phyloP scores from a whole-genome alignment of 2,113 vertebrate species.

The Riparia riparia region DNA sequence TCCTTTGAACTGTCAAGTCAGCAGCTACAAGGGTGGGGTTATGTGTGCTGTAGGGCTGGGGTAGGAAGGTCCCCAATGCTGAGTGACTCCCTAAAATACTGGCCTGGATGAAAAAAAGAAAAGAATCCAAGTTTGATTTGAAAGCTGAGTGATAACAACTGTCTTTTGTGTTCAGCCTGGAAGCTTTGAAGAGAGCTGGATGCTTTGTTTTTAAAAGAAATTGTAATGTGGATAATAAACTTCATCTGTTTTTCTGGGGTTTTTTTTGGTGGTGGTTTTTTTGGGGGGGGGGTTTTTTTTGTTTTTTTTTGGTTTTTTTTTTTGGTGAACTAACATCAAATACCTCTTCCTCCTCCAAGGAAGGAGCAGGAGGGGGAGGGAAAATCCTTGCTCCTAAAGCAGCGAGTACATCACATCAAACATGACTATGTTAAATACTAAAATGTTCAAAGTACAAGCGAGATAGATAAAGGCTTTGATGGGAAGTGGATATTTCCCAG shows the following conservation, averaged over 20 bases:
- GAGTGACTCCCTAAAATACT: neutral
- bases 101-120: neutral
- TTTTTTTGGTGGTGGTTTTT: neutral
- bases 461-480: constrained; percentile 93
- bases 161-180: neutral
- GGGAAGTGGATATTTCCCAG: constrained; percentile 96
- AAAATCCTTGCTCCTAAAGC: constrained; percentile 45
- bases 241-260: neutral
- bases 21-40: neutral
- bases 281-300: neutral
- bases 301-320: neutral
- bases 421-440: constrained; percentile 77
- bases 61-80: neutral
- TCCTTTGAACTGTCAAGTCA: neutral
- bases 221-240: constrained; percentile 14
- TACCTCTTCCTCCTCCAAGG: constrained; percentile 18
- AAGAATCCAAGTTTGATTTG: neutral
- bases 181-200: constrained; percentile 19
- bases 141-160: constrained; percentile 24
- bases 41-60: neutral
- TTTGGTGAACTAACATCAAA: constrained; percentile 49
- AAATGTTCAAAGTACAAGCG: constrained; percentile 83
- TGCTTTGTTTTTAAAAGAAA: constrained; percentile 55
- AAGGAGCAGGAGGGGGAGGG: neutral
- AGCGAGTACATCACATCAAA: constrained; percentile 78